Conservation (phyloP, 2,797 vertebrate genomes). For the Squalus acanthias region DNA sequence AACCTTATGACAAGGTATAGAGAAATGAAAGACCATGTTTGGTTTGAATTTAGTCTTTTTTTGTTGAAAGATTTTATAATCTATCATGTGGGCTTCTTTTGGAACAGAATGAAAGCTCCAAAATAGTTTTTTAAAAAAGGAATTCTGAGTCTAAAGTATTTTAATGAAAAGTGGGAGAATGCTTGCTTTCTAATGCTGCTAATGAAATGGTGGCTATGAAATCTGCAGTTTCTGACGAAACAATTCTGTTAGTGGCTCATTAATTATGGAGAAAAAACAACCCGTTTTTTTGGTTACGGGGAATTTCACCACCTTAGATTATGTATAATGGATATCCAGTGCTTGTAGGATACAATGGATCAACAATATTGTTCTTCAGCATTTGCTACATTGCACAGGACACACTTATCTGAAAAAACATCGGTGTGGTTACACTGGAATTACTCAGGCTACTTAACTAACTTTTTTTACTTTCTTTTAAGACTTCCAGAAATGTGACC, state of each 20-base stretch:
- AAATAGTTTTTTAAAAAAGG: no score
- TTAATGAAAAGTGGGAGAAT: not conserved
- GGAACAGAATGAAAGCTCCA: not conserved
- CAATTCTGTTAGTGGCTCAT: not conserved
- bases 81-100: not conserved
- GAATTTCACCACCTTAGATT: not conserved
- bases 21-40: not conserved
- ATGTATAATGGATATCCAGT: not conserved
- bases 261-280: not conserved
- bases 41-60: not conserved
- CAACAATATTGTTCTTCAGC: not conserved
- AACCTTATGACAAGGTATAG: not conserved
- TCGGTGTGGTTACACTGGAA: not conserved
- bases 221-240: not conserved
- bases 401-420: not conserved
- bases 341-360: not conserved
- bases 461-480: not conserved
- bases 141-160: not conserved
- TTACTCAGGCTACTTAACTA: not conserved
- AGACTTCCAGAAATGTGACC: not conserved
- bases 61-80: not conserved
- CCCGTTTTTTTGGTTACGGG: not conserved
- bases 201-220: not conserved
- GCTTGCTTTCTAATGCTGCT: not conserved
- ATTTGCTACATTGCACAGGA: not conserved